Evolutionary conservation across 1,140 invertebrate species (phyloP), one percentile per base, ranked within the genome.

Genomic region (Scaptomyza graminum): DNA sequence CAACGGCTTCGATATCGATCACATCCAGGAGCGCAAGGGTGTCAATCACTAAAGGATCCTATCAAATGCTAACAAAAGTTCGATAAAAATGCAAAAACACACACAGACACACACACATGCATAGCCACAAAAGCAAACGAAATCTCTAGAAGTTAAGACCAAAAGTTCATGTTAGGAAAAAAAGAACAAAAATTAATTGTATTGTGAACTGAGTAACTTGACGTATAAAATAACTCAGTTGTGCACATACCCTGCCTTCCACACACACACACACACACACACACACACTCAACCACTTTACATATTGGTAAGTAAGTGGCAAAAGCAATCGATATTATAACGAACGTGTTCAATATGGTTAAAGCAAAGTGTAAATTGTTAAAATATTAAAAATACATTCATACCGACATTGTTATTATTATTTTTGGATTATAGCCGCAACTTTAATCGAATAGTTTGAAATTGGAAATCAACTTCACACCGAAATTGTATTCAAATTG

Each of bases 1-100:
- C 31, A 78, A 51, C 56, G 68, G 47, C 44, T 91, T 72, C 51
- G 57, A 90, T 65, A 66, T 91, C 12, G 75, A 87, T 64, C 90
- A 91, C 59, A 76, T 91, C 31, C 79, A 82, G 65, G 77, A 91
- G 72, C 81, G 77, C 46, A 91, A 91, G 77, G 90, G 90, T 44
- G 83, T 88, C 51, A 91, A 91, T 74, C 90, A 91, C 57, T 90
- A 91, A 60, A 8, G 31, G 31, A 1, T 34, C 7, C 1, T 7
- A 34, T 57, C 31, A 11, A 52, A 50, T 25, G 44, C 56, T 52
- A 61, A 56, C 65, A 52, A 74, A n/a, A n/a, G n/a, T 57, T 66
- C 74, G 74, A 70, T 44, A n/a, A 46, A 63, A 39, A 39, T 39
- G 37, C 9, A 12, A 39, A 11, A 39, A 67, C 34, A 67, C 39